Conservation (phyloP, 2,888 invertebrate species). For the Geophilus truncorum region DNA sequence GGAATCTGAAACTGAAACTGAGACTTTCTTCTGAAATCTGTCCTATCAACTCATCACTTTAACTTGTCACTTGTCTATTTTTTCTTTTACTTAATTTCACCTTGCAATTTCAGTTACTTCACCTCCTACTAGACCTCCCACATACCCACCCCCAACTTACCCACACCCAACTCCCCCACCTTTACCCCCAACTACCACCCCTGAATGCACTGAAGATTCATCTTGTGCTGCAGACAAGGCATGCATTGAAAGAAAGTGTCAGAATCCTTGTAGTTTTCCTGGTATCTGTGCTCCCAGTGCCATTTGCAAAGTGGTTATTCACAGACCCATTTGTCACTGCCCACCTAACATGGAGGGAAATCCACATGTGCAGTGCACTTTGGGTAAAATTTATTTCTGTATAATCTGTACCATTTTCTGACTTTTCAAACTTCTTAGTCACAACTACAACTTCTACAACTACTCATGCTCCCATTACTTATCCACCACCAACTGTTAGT, state of each 20-base stretch:
- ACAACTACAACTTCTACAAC: slow-evolving; percentile 21
- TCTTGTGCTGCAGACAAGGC: slow-evolving; percentile 81
- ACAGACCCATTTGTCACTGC: slow-evolving; percentile 80
- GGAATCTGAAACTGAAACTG: neutral
- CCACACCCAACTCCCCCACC: slow-evolving; percentile 31
- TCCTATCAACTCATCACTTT: neutral
- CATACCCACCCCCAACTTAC: neutral
- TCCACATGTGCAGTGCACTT: slow-evolving; percentile 39
- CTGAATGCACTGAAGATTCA: slow-evolving; percentile 72
- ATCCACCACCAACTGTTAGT: neutral
- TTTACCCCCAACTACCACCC: slow-evolving; percentile 32
- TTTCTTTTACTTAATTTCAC: neutral
- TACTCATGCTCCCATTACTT: neutral
- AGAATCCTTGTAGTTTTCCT: slow-evolving; percentile 66
- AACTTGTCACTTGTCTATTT: neutral
- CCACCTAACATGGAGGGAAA: slow-evolving; percentile 40
- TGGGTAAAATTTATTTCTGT: slow-evolving; percentile 33
- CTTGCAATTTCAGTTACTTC: neutral
- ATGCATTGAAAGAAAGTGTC: slow-evolving; percentile 75
- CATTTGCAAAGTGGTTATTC: slow-evolving; percentile 80
- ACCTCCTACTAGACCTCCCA: neutral
- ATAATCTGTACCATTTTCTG: neutral
- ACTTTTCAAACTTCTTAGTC: neutral
- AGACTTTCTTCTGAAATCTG: neutral
- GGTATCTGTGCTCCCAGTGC: slow-evolving; percentile 74